Percentiles rank a stretch among this genome's conserved stretches.
Evolutionary conservation across 2,113 vertebrate species (phyloP).

Genomic region (Eira barbara): DNA sequence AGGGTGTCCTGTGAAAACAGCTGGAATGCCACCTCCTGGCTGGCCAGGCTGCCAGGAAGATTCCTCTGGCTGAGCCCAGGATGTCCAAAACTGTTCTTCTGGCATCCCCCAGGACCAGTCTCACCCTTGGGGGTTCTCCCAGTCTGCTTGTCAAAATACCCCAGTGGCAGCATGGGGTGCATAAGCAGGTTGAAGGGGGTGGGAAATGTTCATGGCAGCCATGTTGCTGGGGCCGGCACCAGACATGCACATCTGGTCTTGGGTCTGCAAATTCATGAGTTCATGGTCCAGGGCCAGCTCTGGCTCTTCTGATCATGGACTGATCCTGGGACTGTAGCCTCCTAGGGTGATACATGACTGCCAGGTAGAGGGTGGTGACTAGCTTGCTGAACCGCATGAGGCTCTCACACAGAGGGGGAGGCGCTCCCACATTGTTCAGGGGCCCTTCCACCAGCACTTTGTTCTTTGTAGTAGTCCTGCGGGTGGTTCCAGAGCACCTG

Average conservation of each 20-base stretch:
- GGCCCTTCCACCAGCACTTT: slow-evolving; percentile 97
- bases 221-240: slow-evolving; percentile 90
- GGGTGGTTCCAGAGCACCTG: slow-evolving; percentile 96
- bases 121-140: slow-evolving; percentile 91
- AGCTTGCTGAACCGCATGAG: slow-evolving; percentile 98
- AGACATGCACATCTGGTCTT: slow-evolving; percentile 97
- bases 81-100: slow-evolving; percentile 89
- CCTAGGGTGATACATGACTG: slow-evolving; percentile 95
- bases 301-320: slow-evolving; percentile 94
- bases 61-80: slow-evolving; percentile 88
- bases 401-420: slow-evolving; percentile 93
- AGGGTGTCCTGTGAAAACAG: slow-evolving; percentile 95
- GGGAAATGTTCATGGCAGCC: slow-evolving; percentile 93
- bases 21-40: slow-evolving; percentile 93
- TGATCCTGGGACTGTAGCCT: slow-evolving; percentile 95
- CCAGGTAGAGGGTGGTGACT: slow-evolving; percentile 97
- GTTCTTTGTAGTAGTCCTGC: slow-evolving; percentile 97
- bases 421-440: slow-evolving; percentile 93
- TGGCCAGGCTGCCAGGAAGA: slow-evolving; percentile 91
- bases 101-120: slow-evolving; percentile 87
- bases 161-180: slow-evolving; percentile 92
- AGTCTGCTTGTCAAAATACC: slow-evolving; percentile 88
- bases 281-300: slow-evolving; percentile 91
- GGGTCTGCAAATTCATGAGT: slow-evolving; percentile 92
- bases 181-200: slow-evolving; percentile 96